Evolutionary conservation across 2,113 vertebrate genomes (phyloP).

Genomic region (Climacteris rufus): DNA sequence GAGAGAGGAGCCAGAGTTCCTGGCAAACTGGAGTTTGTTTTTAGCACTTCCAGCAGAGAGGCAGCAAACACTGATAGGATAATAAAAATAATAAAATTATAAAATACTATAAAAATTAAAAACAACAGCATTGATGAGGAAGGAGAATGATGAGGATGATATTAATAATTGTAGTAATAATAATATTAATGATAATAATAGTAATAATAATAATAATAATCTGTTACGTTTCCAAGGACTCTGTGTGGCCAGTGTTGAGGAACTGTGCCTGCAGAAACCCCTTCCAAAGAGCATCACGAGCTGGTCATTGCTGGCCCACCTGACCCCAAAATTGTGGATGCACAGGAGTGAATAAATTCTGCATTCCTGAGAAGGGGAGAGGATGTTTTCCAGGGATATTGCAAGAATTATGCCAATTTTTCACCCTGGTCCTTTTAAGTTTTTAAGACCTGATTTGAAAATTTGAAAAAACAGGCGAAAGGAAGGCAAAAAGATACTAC

Average conservation of each 20-base stretch:
- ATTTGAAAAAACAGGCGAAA: not conserved
- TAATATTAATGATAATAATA: not conserved
- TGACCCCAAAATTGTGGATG: accelerated
- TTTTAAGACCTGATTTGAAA: not conserved
- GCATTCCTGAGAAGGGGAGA: not conserved
- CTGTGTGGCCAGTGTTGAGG: not conserved
- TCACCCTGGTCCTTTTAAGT: not conserved
- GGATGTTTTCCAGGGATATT: not conserved
- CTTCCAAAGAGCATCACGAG: not conserved
- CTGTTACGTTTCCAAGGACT: not conserved
- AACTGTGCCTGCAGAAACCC: not conserved
- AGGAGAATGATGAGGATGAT: too few relatives aligned
- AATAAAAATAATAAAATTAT: not conserved
- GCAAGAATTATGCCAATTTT: not conserved
- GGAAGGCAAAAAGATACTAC: accelerated
- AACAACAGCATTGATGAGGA: not conserved
- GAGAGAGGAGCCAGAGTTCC: not conserved
- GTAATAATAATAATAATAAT: not conserved
- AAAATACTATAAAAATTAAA: not conserved
- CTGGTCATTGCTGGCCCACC: too few relatives aligned
- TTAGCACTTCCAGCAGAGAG: not conserved
- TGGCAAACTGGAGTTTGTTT: not conserved
- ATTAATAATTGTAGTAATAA: too few relatives aligned
- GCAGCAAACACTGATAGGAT: not conserved
- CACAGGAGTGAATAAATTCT: accelerated